Evolutionary conservation across 2,113 vertebrate species (phyloP), one percentile per base, ranked within the genome.

Genomic region (Hyperoodon ampullatus): DNA sequence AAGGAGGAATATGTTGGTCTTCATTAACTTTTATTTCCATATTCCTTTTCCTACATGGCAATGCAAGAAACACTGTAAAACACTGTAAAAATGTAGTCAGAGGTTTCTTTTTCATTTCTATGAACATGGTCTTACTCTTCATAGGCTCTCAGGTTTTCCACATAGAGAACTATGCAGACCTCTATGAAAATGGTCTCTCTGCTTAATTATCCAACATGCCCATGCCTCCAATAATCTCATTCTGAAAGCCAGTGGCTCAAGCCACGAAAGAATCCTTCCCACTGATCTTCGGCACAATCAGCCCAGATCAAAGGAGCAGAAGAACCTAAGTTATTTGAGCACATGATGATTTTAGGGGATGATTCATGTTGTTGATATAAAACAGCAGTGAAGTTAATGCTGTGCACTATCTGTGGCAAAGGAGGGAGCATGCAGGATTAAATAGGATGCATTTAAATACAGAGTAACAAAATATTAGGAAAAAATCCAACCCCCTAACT

Each of bases 391-490:
- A 55, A 92, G 74, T 88, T 28, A 50, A 84, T 88, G 39, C 8
- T 94, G 30, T 63, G 65, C 15, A 71, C 11, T 81, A 74, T 96
- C 26, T 8, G 11, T 61, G 13, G 3, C 26, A 83, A 8, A 47
- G 33, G 26, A 91, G 5, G 42, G 10, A 87, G 55, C 39, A 94
- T 28, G 9, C 23, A 65, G 12, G 63, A 75, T 81, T 66, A 35
- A 97, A 86, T 71, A 75, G 8, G 42, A 75, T 90, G 19, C 21
- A 70, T 71, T 90, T 93, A 50, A 94, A 74, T 80, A 35, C 24
- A 68, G 58, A 86, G 6, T n/a, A 63, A 10, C 58, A 90, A 93
- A 90, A 50, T 82, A 15, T 28, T 74, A 84, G 23, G 21, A 66
- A 74, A 95, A 78, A 28, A 26, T 33, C 5, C 16, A 75, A 16